Evolutionary conservation across 2,797 vertebrate species (phyloP), one percentile per base, ranked within the genome.

Genomic region (Oreonectes daqikongensis): DNA sequence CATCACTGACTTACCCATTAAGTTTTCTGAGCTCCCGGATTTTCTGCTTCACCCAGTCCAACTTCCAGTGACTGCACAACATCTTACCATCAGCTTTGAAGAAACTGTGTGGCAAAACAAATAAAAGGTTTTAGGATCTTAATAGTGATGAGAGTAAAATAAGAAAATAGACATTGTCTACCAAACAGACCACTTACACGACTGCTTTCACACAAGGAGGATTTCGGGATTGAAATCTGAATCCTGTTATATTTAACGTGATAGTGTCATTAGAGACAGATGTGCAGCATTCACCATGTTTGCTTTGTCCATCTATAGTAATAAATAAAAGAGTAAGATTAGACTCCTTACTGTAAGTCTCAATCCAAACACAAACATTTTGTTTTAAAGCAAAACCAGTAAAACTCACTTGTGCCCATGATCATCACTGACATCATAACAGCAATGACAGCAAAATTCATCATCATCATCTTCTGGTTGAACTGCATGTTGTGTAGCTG

Each of bases 141-240:
- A 22, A 15, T 68, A 3, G 50, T 17, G 38, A 53, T 20, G 5
- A 6, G 4, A 40, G 22, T 6, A 3, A n/a, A 2, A 42, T 67
- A 35, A 10, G 8, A 59, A n/a, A 26, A 20, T 3, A n/a, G n/a
- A 26, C 17, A 4, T 64, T 64, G 2, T 17, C 20, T 38, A 20
- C 48, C 11, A 22, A 53, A 48, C 18, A 30, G 2, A 2, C 1
- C 2, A 75, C 89, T 88, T 89, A 92, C 91, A 92, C 75, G 57
- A 92, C 84, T 52, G 91, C 92, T 18, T 67, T 83, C 30, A 93
- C 82, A 69, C 92, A 93, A 2, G 90, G 91, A 12, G 5, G 86
- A 5, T 73, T 78, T 78, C 18, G 80, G 26, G 0, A 85, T 81
- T 93, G 92, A 24, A 88, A 1, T 83, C 66, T 88, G 86, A 88